A percentile compares a stretch with the other conserved stretches of the same genome.
These are phyloP conservation scores for Girardia tigrina DNA, from an alignment of 2,888 invertebrate species.

Conservation along the genomic window DNA sequence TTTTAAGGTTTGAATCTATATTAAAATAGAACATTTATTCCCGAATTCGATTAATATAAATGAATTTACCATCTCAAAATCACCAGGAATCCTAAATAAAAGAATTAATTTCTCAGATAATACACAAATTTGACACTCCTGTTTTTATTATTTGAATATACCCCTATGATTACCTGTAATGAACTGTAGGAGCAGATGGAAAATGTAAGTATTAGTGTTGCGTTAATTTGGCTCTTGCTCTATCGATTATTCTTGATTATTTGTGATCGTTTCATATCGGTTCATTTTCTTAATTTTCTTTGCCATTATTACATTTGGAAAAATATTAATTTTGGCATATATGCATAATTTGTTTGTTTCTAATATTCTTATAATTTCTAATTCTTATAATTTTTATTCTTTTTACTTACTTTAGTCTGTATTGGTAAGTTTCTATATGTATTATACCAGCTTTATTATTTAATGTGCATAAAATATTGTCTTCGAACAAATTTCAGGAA, in stretches of 20 bases:
- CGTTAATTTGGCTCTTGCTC: not conserved
- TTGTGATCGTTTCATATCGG: not conserved
- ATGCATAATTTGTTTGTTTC: not conserved
- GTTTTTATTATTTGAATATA: too few relatives aligned
- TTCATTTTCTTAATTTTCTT: not conserved
- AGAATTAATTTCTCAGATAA: not conserved
- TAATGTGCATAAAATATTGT: not conserved
- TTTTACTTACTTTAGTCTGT: constrained; percentile 19
- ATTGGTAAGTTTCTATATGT: not conserved
- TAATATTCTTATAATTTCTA: not conserved
- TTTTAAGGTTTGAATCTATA: too few relatives aligned
- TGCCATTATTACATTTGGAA: not conserved
- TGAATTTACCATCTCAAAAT: not conserved
- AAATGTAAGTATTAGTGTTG: constrained; percentile 13
- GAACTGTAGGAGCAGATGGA: not conserved
- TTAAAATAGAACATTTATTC: not conserved
- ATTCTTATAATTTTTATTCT: not conserved
- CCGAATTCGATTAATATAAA: not conserved
- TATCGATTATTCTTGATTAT: not conserved
- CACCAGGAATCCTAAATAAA: not conserved
- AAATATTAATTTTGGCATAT: not conserved
- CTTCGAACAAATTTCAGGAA: too few relatives aligned
- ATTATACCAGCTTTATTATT: not conserved
- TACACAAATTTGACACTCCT: too few relatives aligned
- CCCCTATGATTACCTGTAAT: too few relatives aligned